These are phyloP conservation scores for Perizoma affinitatum DNA, from an alignment of 2,888 invertebrate genomes.

Conservation along the genomic window DNA sequence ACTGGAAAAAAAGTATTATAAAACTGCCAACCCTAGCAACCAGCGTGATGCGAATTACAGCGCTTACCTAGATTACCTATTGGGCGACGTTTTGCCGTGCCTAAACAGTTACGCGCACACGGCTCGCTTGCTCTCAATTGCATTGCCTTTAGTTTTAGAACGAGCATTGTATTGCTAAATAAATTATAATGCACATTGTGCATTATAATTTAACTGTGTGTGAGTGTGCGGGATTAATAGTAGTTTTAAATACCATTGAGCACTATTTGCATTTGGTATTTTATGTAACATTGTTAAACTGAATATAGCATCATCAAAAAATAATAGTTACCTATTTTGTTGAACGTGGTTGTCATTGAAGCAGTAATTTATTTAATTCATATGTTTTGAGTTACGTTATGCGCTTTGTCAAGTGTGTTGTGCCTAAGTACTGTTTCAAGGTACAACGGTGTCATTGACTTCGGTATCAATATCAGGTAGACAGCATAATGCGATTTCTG, in stretches of 20 bases:
- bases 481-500: constrained; percentile 14
- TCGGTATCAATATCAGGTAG: constrained; percentile 12
- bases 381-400: background rate
- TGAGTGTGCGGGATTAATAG: constrained; percentile 17
- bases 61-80: constrained; percentile 27
- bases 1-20: background rate
- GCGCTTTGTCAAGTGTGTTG: background rate
- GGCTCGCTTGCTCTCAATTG: constrained; percentile 57
- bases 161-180: constrained; percentile 48
- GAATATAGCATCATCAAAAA: too few relatives aligned
- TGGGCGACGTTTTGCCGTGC: constrained; percentile 51
- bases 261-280: constrained; percentile 14
- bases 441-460: constrained; percentile 25
- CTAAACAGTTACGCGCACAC: constrained; percentile 65
- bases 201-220: too few relatives aligned
- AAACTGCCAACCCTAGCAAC: constrained; percentile 24
- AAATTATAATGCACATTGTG: constrained; percentile 26
- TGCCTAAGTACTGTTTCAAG: constrained; percentile 11
- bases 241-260: background rate
- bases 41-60: constrained; percentile 30
- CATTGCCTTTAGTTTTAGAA: constrained; percentile 45
- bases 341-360: too few relatives aligned
- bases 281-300: too few relatives aligned
- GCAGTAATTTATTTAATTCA: background rate
- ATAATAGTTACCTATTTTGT: too few relatives aligned